Base-by-base conservation (phyloP, 2,797 vertebrate genomes). In the Onychomys leucogaster region DNA sequence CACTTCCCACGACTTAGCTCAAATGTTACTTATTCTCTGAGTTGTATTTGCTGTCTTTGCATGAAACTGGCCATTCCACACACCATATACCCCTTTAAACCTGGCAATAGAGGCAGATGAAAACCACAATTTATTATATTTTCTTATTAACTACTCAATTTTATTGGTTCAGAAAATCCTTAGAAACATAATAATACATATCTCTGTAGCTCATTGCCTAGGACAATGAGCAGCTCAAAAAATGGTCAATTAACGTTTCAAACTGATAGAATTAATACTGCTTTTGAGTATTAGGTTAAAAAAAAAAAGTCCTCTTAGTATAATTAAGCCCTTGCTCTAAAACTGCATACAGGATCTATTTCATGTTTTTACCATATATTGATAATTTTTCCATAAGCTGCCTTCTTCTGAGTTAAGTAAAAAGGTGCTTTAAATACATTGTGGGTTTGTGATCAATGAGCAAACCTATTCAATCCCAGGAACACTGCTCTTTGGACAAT, bases 371-470 rank as follows among this genome's bases (percentile, higher is more conserved):
- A 82, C 63, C 41, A 94, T 55, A 93, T 92, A 43, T 82, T 23
- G 93, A 3, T 52, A 46, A 69, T 86, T 95, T 97, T 95, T 63
- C 13, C 13, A 41, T 25, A 41, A 29, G 8, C 19, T 89, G 7
- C 52, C 11, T 84, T 63, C 49, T 96, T 95, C 17, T 89, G 67
- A 55, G 55, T 93, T 93, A 96, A 94, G 67, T 69, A 89, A 91
- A 94, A 89, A 12, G 12, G 5, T n/a, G 23, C 57, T 82, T 94
- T 86, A 43, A 90, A 95, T 92, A 76, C 23, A 71, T 75, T 89
- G 49, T 0, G 37, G 4, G 3, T 71, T 84, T 69, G 75, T 89
- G 73, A 90, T 57, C 29, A 93, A 49, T 92, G 34, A 91, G 34
- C 49, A 94, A 63, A 91, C 71, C 83, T 34, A 6, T 95, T 86